These are phyloP conservation scores for Cylas formicarius DNA, from an alignment of 1,140 invertebrate genomes.

Conservation along the genomic window DNA sequence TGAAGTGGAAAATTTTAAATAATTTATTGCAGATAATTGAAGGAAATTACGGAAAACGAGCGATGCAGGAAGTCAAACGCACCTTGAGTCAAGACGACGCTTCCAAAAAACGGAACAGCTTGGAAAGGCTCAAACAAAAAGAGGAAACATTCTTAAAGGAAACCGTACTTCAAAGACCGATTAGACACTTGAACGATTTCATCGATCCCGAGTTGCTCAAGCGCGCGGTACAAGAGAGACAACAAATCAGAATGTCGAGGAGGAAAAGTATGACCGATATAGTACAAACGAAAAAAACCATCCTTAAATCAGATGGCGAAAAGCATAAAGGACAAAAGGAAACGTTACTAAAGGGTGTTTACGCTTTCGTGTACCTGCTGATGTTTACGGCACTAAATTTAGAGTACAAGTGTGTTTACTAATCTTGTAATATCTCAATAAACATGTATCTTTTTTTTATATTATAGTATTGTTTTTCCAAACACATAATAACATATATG, in stretches of 20 bases:
- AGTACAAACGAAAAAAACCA: not conserved
- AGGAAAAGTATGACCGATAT: not conserved
- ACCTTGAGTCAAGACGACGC: slow-evolving; percentile 3
- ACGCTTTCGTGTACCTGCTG: slow-evolving; percentile 23
- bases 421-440: slow-evolving; percentile 4
- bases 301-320: not conserved
- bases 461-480: no score
- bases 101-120: slow-evolving; percentile 14
- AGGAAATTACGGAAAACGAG: no score
- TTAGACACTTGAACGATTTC: slow-evolving; percentile 16
- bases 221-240: slow-evolving; percentile 12
- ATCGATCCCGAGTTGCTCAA: slow-evolving; percentile 13
- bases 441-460: slow-evolving; percentile 1
- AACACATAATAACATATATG: no score
- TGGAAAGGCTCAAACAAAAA: slow-evolving; percentile 7
- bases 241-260: slow-evolving; percentile 9
- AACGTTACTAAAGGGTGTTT: slow-evolving; percentile 18
- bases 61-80: slow-evolving; percentile 4
- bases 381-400: slow-evolving; percentile 27
- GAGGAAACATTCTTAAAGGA: slow-evolving; percentile 3
- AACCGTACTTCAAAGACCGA: slow-evolving; percentile 4
- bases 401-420: slow-evolving; percentile 23
- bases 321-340: not conserved
- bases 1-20: no score
- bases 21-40: no score